Conservation (phyloP, 2,797 vertebrate genomes). For the Sphenopsis melanotis region DNA sequence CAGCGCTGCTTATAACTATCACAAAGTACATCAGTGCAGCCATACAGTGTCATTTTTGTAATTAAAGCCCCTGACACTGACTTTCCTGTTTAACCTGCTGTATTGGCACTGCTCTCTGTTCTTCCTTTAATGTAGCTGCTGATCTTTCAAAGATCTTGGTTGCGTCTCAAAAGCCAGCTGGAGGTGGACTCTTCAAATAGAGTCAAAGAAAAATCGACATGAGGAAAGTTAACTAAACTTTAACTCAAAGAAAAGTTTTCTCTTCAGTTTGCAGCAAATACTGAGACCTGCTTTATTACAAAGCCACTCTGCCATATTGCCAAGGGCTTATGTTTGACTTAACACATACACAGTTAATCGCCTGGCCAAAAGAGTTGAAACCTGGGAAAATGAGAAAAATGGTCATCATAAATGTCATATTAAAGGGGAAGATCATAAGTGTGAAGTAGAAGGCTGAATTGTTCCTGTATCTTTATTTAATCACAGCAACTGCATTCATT, state of each 20-base stretch:
- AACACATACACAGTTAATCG: not conserved
- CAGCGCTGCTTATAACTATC: not conserved
- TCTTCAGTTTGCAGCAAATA: conserved; percentile 53
- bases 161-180: conserved; percentile 49
- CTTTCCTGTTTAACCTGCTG: conserved; percentile 41
- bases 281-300: conserved; percentile 46
- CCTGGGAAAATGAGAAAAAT: not conserved
- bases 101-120: conserved; percentile 19
- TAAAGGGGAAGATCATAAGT: not conserved
- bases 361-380: not conserved
- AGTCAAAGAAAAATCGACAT: conserved; percentile 18
- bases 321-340: conserved; percentile 11
- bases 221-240: conserved; percentile 52
- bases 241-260: conserved; percentile 56
- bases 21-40: not conserved
- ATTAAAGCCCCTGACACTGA: conserved; percentile 31
- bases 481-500: not conserved
- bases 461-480: conserved; percentile 7
- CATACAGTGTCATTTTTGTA: conserved; percentile 15
- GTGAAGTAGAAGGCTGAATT: not conserved
- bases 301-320: conserved; percentile 35
- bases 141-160: conserved; percentile 60
- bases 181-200: conserved; percentile 42
- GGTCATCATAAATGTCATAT: not conserved
- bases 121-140: conserved; percentile 50